Evolutionary conservation across 30 jellyfish, hydroid and myxozoan species (phyloP), one percentile per base, ranked within the genome.

Genomic region (Cassiopea xamachana): DNA sequence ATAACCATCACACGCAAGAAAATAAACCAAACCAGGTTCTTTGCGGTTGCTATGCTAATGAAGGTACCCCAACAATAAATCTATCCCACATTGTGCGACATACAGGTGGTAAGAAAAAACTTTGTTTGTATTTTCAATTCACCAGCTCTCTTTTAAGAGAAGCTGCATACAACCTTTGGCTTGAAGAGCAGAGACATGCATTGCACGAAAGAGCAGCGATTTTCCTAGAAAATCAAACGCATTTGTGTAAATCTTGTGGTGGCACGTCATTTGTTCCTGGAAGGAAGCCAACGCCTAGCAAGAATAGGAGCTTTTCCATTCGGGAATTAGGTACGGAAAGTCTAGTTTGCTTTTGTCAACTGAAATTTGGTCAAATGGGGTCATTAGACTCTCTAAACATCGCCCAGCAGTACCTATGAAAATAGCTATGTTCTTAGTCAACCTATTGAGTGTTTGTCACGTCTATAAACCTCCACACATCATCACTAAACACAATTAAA

Each of bases 81-180:
- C 83, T 95, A 0, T 87, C 98, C 14, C 97, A 94, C 62, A 64
- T 91, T 6, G 82, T 60, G 45, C 88, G 87, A 39, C 81, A 48
- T 15, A 70, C 87, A 15, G 92, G 87, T 77, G 95, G 94, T 48
- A 95, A 72, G 82, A 95, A 95, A 69, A 73, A 92, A 10, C 88
- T 86, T 43, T 95, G 99, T 74, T 67, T 81, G 75, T 91, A 87
- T 83, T 91, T 95, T 50, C 96, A 88, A 16, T 95, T 95, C 87
- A 49, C 88, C 10, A 83, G 88, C 87, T 58, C 98, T 5, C 90
- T 80, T 16, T 93, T 87, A 18, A 98, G 93, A n/a, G 99, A 95
- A 58, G 98, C 99, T 2, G 98, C 99, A 16, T 95, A 95, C 48
- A 98, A 98, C 47, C 91, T 95, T 76, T 95, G 99, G 99, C 93